These are phyloP conservation scores for Anguilla rostrata DNA, from an alignment of 2,113 vertebrate genomes.

Conservation along the genomic window DNA sequence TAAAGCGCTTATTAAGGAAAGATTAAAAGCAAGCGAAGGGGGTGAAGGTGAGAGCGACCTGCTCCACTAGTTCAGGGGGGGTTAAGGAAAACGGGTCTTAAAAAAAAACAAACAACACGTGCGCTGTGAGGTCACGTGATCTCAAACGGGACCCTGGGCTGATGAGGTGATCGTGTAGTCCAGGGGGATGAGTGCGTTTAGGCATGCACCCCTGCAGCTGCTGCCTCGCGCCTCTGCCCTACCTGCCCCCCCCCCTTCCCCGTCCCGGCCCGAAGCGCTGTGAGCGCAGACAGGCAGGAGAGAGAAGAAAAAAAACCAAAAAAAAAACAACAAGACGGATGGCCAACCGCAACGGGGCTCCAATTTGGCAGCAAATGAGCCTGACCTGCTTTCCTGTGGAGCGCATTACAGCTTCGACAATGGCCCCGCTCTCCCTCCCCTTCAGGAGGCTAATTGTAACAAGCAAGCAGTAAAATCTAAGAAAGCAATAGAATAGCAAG, in stretches of 20 bases:
- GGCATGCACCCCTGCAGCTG: neutral
- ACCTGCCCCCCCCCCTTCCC: neutral
- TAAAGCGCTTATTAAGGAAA: slow-evolving; percentile 48
- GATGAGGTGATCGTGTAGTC: no score
- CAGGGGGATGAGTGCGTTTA: neutral
- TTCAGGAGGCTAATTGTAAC: slow-evolving; percentile 38
- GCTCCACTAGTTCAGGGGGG: slow-evolving; percentile 44
- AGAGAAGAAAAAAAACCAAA: neutral
- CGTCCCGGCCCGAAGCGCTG: no score
- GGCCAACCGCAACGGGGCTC: slow-evolving; percentile 44
- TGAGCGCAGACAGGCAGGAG: slow-evolving; percentile 10
- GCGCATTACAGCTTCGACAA: slow-evolving; percentile 34
- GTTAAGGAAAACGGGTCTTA: no score
- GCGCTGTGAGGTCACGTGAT: neutral
- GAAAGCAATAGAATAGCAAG: neutral
- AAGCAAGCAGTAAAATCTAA: slow-evolving; percentile 4
- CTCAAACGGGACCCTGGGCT: neutral
- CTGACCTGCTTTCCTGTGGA: slow-evolving; percentile 49
- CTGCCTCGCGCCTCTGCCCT: neutral
- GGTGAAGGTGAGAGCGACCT: slow-evolving; percentile 9
- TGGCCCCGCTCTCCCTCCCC: slow-evolving; percentile 18
- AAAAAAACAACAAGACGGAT: slow-evolving; percentile 43
- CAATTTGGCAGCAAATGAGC: slow-evolving; percentile 45
- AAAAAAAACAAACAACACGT: neutral
- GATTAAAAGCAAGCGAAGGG: neutral